Evolutionary conservation across 2,113 vertebrate genomes (phyloP).

Genomic region (Cyprinodon brontotheroides): DNA sequence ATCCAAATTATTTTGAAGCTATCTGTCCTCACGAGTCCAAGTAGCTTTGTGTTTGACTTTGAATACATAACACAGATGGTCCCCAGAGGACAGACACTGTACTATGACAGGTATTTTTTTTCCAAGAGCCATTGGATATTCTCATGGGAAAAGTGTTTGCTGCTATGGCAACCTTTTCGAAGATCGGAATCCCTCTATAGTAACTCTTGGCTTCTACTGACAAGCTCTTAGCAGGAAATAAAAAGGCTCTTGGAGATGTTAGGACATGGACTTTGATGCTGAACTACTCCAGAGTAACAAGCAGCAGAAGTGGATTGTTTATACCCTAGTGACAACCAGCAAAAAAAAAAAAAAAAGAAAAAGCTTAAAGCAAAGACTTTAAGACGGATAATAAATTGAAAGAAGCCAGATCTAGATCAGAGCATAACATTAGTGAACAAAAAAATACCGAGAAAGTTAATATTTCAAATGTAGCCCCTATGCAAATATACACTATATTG

Average conservation of each 20-base stretch:
- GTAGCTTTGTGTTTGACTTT: not conserved
- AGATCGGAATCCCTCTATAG: not conserved
- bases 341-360: not conserved
- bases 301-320: not conserved
- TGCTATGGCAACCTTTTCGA: not conserved
- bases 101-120: not conserved
- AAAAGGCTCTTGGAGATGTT: not conserved
- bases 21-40: no score
- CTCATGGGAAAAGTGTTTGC: not conserved
- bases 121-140: not conserved
- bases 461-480: not conserved
- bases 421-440: not conserved
- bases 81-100: no score
- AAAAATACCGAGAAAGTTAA: not conserved
- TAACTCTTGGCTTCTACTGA: not conserved
- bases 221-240: not conserved
- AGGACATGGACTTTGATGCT: not conserved
- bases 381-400: not conserved
- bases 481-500: no score
- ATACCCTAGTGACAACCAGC: not conserved
- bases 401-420: not conserved
- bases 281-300: not conserved
- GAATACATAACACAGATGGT: not conserved
- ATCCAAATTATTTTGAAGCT: not conserved
- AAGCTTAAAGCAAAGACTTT: not conserved